phyloP scores from a whole-genome alignment of 2,797 vertebrate species.

The Tauraco hartlaubi region DNA sequence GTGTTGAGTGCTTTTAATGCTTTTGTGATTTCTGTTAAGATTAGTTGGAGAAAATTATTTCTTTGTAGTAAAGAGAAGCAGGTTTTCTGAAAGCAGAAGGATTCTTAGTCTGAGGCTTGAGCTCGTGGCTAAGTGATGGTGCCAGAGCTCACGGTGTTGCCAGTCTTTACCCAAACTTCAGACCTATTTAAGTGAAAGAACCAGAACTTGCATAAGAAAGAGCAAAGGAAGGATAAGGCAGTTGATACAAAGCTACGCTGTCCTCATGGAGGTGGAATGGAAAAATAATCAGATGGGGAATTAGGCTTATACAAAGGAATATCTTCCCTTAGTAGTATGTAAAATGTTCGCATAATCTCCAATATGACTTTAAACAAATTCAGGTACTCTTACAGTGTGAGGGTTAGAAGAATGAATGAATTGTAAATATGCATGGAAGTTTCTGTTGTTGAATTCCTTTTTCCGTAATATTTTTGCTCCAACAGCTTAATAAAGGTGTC shows the following conservation, averaged over 20 bases:
- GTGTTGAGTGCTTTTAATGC: not conserved
- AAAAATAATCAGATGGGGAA: not conserved
- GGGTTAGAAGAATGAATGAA: not conserved
- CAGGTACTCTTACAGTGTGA: accelerated
- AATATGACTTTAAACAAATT: not conserved
- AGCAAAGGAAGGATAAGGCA: not conserved
- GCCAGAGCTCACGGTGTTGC: not conserved
- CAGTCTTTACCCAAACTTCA: not conserved
- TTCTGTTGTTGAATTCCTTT: not conserved
- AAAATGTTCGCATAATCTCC: not conserved
- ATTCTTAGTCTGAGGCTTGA: not conserved
- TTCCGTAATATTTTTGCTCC: not conserved
- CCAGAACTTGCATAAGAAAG: not conserved
- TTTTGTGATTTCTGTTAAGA: not conserved
- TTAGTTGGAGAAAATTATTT: not conserved
- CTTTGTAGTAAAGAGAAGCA: not conserved
- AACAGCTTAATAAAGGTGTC: not conserved
- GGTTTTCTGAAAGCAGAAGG: not conserved
- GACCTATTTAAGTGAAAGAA: not conserved
- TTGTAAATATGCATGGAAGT: not conserved
- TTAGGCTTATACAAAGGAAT: not conserved
- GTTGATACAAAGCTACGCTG: not conserved
- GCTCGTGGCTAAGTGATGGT: not conserved
- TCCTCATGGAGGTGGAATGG: not conserved
- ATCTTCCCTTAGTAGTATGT: not conserved